Conservation (phyloP, 2,797 vertebrate species). For the Strix occidentalis region DNA sequence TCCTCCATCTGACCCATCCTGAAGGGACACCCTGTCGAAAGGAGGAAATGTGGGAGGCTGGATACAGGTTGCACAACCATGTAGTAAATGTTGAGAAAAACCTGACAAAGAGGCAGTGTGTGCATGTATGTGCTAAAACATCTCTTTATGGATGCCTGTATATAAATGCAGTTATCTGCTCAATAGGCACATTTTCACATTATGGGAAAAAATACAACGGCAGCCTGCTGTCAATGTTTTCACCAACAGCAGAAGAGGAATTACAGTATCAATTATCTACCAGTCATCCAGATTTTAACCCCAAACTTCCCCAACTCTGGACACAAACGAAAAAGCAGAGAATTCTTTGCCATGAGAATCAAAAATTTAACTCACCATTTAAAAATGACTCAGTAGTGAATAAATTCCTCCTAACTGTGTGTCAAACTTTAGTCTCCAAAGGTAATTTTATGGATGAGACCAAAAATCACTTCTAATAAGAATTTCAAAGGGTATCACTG, state of each 20-base stretch:
- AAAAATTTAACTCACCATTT: background rate
- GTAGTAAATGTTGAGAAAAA: background rate
- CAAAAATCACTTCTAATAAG: background rate
- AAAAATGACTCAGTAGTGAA: background rate
- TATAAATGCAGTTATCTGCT: background rate
- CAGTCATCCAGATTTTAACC: background rate
- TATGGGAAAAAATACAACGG: background rate
- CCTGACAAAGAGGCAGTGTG: background rate
- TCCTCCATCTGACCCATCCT: background rate
- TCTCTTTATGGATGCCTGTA: background rate
- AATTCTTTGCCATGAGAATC: background rate
- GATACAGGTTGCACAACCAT: background rate
- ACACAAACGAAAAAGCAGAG: background rate
- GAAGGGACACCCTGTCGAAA: fast-evolving
- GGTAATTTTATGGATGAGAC: background rate
- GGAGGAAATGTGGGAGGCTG: background rate
- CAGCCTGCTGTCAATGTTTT: background rate
- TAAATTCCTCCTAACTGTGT: background rate
- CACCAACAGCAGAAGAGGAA: background rate
- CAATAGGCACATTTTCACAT: background rate
- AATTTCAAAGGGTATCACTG: background rate
- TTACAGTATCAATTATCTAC: background rate
- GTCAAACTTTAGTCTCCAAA: background rate
- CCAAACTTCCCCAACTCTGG: background rate
- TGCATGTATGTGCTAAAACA: background rate